Percentiles rank a stretch among this genome's conserved stretches.
phyloP scores from a whole-genome alignment of 2,113 vertebrate genomes.

The Callorhinus ursinus region DNA sequence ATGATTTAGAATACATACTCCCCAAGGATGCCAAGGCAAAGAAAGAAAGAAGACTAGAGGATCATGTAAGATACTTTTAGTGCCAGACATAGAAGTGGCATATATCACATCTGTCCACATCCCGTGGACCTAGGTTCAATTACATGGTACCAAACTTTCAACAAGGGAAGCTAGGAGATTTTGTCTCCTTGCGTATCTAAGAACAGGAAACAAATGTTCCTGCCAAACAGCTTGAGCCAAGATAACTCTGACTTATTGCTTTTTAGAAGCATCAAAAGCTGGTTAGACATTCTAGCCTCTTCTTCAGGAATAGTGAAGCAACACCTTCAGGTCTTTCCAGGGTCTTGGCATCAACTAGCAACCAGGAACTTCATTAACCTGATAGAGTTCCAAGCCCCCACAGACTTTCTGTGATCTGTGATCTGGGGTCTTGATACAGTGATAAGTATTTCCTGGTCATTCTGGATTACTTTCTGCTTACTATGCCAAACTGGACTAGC shows the following conservation, averaged over 20 bases:
- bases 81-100: background rate
- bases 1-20: background rate
- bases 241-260: background rate
- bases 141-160: background rate
- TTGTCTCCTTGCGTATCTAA: background rate
- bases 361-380: background rate
- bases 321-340: background rate
- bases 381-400: background rate
- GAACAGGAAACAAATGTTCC: constrained; percentile 1
- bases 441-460: background rate
- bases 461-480: background rate
- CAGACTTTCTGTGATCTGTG: background rate
- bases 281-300: background rate
- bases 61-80: background rate
- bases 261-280: background rate
- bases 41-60: background rate
- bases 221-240: background rate
- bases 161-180: background rate
- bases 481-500: background rate
- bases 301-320: background rate
- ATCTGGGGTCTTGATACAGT: background rate
- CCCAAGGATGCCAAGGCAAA: background rate
- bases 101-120: background rate
- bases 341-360: background rate
- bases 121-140: background rate